Conservation (phyloP, 2,113 vertebrate genomes). For the Noctilio leporinus region DNA sequence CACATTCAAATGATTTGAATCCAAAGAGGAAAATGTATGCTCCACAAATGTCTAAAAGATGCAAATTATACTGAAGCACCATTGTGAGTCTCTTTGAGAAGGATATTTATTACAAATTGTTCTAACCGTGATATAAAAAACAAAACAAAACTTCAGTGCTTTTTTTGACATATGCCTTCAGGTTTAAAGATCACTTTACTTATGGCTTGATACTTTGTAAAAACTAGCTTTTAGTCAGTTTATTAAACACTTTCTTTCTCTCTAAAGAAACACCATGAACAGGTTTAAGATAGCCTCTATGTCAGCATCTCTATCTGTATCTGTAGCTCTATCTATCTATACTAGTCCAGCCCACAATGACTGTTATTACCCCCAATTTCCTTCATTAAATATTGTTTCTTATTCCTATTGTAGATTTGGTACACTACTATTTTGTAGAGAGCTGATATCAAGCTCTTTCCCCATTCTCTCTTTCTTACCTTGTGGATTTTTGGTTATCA, state of each 20-base stretch:
- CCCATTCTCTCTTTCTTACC: constrained; percentile 89
- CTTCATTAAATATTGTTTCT: neutral
- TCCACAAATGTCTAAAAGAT: neutral
- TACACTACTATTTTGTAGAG: neutral
- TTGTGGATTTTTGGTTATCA: constrained; percentile 98
- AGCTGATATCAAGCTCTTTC: constrained; percentile 9
- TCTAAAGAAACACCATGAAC: neutral
- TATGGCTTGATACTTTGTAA: constrained; percentile 31
- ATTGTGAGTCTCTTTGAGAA: constrained; percentile 22
- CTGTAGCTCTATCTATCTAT: neutral
- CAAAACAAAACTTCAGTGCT: neutral
- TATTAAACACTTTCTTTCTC: neutral
- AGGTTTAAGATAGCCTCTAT: neutral
- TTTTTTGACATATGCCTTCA: neutral
- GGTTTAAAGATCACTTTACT: constrained; percentile 41
- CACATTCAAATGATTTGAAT: constrained; percentile 24
- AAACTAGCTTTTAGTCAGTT: constrained; percentile 5
- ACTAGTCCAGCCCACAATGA: neutral
- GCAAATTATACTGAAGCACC: neutral
- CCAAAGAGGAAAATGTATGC: neutral
- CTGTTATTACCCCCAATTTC: neutral
- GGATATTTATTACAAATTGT: constrained; percentile 11
- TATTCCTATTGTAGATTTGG: neutral
- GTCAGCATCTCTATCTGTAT: neutral
- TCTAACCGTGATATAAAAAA: constrained; percentile 32